Base-by-base conservation (phyloP, 2,888 invertebrate genomes). In the Acrobasis consociella region DNA sequence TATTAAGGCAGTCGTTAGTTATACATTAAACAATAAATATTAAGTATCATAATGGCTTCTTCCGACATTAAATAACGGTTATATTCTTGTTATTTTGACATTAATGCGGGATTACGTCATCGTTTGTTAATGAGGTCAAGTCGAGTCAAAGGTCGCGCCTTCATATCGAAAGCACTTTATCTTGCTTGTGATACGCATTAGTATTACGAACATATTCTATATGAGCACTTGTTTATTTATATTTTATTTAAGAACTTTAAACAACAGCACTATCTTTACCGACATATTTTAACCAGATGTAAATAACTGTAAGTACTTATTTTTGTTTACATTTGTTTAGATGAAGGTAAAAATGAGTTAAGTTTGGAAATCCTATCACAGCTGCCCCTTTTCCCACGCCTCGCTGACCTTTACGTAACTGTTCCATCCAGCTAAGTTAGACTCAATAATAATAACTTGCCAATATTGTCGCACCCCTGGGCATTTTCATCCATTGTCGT, bases 381-480 rank as follows among this genome's bases (percentile, higher is more conserved):
- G 52, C 52, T 31, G 52, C 31, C 42, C n/a, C 9, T 15, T 37
- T 51, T 60, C 60, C 39, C 60, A 76, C 74, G 75, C 67, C 68
- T 69, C 56, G 68, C 62, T 72, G 77, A 77, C 77, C 75, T 72
- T 68, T 70, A 68, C 63, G 31, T 58, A 60, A 46, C 66, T 69
- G 67, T 68, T 67, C 67, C 69, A 67, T 67, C 67, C 69, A 67
- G 31, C 31, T 31, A 2, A 31, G 31, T 7, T 7, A 31, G 63
- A 66, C 62, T 61, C 66, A 67, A 64, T 68, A 65, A 70, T 72
- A 74, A 75, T 71, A 67, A 58, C 61, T 62, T 51, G 13, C 16
- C 49, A 62, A 55, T 62, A 38, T 31, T 55, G 38, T 50, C 55
- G 46, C 49, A 56, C 65, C 63, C 62, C 51, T 17, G 53, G 50